A percentile compares a stretch with the other conserved stretches of the same genome.
phyloP scores from a whole-genome alignment of 2,113 vertebrate genomes.

The Phocoena phocoena region DNA sequence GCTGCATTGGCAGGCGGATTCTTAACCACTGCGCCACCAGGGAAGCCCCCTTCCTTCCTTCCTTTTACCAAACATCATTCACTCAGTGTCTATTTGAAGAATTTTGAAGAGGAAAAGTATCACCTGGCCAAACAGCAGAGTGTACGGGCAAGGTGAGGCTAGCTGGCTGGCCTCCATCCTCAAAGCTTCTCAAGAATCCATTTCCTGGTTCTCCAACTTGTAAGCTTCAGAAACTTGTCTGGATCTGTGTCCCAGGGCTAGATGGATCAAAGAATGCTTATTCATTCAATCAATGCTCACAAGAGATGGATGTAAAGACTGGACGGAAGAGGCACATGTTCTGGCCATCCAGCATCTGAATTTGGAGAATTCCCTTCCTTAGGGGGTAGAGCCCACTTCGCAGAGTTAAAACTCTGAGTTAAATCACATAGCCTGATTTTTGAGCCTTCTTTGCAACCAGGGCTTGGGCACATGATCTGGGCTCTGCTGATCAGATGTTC shows the following conservation, averaged over 20 bases:
- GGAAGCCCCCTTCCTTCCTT: neutral
- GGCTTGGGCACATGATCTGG: fast-evolving
- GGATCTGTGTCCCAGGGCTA: neutral
- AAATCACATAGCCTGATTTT: neutral
- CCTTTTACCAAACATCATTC: neutral
- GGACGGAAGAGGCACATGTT: neutral
- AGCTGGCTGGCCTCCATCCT: neutral
- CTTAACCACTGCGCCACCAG: too few relatives aligned
- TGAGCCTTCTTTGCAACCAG: neutral
- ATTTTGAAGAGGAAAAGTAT: constrained; percentile 47
- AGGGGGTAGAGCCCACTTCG: neutral
- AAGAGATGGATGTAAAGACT: neutral
- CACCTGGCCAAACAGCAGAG: neutral
- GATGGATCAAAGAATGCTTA: neutral
- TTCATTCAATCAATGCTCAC: neutral
- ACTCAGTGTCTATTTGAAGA: neutral
- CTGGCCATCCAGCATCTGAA: neutral
- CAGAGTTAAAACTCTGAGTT: neutral
- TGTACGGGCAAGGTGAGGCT: neutral
- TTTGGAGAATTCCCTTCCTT: neutral
- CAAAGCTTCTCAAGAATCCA: neutral
- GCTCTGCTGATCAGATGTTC: neutral
- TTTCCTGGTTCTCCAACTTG: neutral
- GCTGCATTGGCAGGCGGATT: too few relatives aligned
- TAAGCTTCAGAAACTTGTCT: neutral